A percentile compares a stretch with the other conserved stretches of the same genome.
Conservation (phyloP, 2,797 vertebrate species). For the Trematomus bernacchii region DNA sequence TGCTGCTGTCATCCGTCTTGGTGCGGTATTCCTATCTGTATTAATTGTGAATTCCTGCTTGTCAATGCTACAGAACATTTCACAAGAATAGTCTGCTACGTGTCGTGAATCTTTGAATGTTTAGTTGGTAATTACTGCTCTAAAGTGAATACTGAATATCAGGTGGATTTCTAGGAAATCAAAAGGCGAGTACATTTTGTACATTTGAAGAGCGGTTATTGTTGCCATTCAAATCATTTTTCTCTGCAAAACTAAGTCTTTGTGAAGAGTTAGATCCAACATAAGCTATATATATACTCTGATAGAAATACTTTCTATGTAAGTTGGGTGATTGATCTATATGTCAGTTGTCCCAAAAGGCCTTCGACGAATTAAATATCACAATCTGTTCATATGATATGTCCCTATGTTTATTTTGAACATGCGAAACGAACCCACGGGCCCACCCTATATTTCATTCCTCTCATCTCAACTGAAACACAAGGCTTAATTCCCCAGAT, state of each 20-base stretch:
- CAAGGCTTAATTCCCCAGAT: constrained; percentile 53
- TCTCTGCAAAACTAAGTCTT: not conserved
- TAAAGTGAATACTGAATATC: constrained; percentile 7
- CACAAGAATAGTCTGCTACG: not conserved
- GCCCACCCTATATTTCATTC: constrained; percentile 9
- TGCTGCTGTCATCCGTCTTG: constrained; percentile 36
- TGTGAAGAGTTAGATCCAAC: not conserved
- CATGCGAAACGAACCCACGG: constrained; percentile 19
- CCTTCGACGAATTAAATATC: constrained; percentile 13
- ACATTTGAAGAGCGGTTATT: not conserved
- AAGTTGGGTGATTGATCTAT: constrained; percentile 7
- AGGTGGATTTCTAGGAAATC: constrained; percentile 5
- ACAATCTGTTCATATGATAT: constrained; percentile 32
- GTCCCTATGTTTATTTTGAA: constrained; percentile 22
- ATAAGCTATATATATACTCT: constrained; percentile 3
- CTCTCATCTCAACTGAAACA: constrained; percentile 63
- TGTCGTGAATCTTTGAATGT: constrained; percentile 31
- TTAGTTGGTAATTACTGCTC: constrained; percentile 26
- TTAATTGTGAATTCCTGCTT: constrained; percentile 39
- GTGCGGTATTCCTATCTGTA: constrained; percentile 17
- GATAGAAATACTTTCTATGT: constrained; percentile 10
- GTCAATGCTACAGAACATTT: constrained; percentile 20
- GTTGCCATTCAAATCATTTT: not conserved
- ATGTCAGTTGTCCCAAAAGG: constrained; percentile 1
- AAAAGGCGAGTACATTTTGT: not conserved